A percentile compares a stretch with the other conserved stretches of the same genome.
phyloP scores from a whole-genome alignment of 2,113 vertebrate species.

The Sebastes schlegelii region DNA sequence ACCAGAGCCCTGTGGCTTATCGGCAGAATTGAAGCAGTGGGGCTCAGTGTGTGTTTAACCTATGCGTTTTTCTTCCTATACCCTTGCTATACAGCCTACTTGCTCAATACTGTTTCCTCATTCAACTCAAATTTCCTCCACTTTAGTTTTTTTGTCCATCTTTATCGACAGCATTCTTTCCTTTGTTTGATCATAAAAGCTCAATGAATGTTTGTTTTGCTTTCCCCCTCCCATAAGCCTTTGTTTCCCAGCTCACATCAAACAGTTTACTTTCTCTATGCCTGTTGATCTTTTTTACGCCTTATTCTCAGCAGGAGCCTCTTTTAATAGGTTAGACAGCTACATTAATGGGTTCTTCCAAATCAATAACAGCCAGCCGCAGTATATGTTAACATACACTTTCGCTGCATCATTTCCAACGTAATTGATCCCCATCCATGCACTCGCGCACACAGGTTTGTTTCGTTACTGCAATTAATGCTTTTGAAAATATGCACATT shows the following conservation, averaged over 20 bases:
- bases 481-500: slow-evolving; percentile 50
- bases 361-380: slow-evolving; percentile 28
- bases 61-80: not conserved
- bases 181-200: slow-evolving; percentile 19
- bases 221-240: slow-evolving; percentile 3
- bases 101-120: not conserved
- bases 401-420: slow-evolving; percentile 10
- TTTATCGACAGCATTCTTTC: slow-evolving; percentile 13
- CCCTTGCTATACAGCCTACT: not conserved
- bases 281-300: slow-evolving; percentile 9
- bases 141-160: slow-evolving; percentile 16
- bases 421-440: slow-evolving; percentile 38
- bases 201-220: slow-evolving; percentile 33
- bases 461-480: slow-evolving; percentile 49
- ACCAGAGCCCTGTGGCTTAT: slow-evolving; percentile 23
- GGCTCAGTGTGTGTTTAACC: slow-evolving; percentile 16
- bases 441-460: not conserved
- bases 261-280: not conserved
- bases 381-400: slow-evolving; percentile 34
- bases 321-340: slow-evolving; percentile 39
- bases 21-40: slow-evolving; percentile 19
- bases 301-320: slow-evolving; percentile 32
- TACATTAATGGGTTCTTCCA: slow-evolving; percentile 37
- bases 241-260: slow-evolving; percentile 7
- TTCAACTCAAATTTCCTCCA: not conserved